Evolutionary conservation across 2,113 vertebrate genomes (phyloP).

Genomic region (Syngnathoides biaculeatus): DNA sequence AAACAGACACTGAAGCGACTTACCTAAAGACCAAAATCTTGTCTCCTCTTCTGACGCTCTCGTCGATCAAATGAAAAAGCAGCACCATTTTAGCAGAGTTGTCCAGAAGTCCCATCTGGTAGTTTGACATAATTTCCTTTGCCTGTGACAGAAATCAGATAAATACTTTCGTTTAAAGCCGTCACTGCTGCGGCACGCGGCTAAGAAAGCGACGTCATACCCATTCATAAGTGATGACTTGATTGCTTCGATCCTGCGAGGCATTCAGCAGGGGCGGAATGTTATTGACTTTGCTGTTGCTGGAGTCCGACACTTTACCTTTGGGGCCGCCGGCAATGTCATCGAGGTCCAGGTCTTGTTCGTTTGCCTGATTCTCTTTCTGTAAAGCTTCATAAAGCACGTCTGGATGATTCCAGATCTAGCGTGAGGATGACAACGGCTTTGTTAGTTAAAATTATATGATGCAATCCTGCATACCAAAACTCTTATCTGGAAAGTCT

Average conservation of each 20-base stretch:
- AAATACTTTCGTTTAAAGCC: not conserved
- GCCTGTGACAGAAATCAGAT: slow-evolving; percentile 71
- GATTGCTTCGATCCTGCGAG: slow-evolving; percentile 91
- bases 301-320: slow-evolving; percentile 79
- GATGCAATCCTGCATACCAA: not conserved
- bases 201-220: slow-evolving; percentile 67
- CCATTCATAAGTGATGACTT: slow-evolving; percentile 97
- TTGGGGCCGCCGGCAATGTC: slow-evolving; percentile 87
- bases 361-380: slow-evolving; percentile 92
- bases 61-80: slow-evolving; percentile 95
- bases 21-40: slow-evolving; percentile 98
- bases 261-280: slow-evolving; percentile 79
- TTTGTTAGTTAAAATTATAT: slow-evolving; percentile 1
- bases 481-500: not conserved
- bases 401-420: slow-evolving; percentile 99
- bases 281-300: slow-evolving; percentile 83
- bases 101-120: slow-evolving; percentile 86
- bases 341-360: slow-evolving; percentile 95
- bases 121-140: slow-evolving; percentile 89
- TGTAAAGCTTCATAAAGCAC: slow-evolving; percentile 93
- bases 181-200: not conserved
- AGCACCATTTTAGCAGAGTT: slow-evolving; percentile 97
- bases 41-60: slow-evolving; percentile 87
- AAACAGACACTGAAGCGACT: slow-evolving; percentile 3
- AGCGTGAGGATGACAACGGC: not conserved